phyloP scores from a whole-genome alignment of 2,888 invertebrate genomes.

The Aleiodes testaceus region DNA sequence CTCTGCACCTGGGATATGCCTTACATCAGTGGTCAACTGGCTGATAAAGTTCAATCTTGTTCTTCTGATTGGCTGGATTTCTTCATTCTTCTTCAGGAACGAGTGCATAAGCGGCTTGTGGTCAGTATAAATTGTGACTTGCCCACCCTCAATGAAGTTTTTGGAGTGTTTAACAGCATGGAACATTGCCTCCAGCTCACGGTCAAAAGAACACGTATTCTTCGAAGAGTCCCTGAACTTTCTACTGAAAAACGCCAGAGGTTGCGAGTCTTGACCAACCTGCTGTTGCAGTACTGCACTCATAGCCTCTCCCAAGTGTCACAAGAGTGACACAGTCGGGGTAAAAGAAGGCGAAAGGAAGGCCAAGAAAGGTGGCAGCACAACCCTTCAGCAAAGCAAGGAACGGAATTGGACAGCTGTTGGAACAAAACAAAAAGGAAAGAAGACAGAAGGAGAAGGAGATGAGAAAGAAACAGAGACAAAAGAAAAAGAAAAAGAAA shows the following conservation, averaged over 20 bases:
- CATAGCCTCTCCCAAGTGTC: constrained; percentile 34
- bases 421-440: too few species aligned
- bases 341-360: too few species aligned
- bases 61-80: background rate
- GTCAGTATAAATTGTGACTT: constrained; percentile 31
- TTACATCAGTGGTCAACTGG: constrained; percentile 42
- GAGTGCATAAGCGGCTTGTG: constrained; percentile 40
- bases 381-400: too few species aligned
- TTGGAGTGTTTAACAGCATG: background rate
- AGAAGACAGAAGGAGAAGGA: too few species aligned
- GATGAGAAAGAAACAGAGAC: too few species aligned
- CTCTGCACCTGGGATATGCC: constrained; percentile 36
- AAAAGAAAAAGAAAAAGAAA: too few species aligned
- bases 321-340: too few species aligned
- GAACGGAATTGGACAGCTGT: too few species aligned
- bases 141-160: constrained; percentile 27
- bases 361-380: too few species aligned
- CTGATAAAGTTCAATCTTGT: background rate
- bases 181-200: constrained; percentile 38
- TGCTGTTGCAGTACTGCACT: background rate
- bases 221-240: background rate
- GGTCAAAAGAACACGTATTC: constrained; percentile 48
- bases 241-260: background rate
- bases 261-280: background rate
- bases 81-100: background rate